Evolutionary conservation across 2,113 vertebrate genomes (phyloP).

Genomic region (Athene cunicularia): DNA sequence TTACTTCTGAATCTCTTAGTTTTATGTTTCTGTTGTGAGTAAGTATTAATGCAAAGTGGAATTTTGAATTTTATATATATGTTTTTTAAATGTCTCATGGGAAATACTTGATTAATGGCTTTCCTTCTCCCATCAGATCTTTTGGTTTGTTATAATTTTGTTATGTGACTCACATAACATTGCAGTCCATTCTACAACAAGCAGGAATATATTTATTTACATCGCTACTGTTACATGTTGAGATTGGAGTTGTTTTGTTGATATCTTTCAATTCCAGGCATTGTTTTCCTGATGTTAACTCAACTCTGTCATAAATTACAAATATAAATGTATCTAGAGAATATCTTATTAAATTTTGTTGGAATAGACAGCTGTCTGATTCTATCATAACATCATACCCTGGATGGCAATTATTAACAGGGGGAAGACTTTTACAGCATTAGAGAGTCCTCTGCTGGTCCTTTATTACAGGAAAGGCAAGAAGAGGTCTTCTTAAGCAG

Average conservation of each 20-base stretch:
- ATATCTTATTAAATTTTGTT: not conserved
- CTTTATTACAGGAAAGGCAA: not conserved
- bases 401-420: not conserved
- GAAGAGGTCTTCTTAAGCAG: not conserved
- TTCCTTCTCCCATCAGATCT: not conserved
- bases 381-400: not conserved
- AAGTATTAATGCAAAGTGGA: not conserved
- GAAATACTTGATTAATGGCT: not conserved
- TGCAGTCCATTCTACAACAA: not conserved
- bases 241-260: not conserved
- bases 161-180: not conserved
- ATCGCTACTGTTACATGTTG: not conserved
- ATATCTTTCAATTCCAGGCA: not conserved
- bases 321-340: not conserved
- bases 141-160: not conserved
- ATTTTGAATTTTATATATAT: not conserved
- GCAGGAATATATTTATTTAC: not conserved
- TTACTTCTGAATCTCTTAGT: not conserved
- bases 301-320: not conserved
- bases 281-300: not conserved
- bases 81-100: not conserved
- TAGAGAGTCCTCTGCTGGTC: not conserved
- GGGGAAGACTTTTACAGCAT: not conserved
- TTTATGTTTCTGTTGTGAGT: not conserved
- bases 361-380: not conserved